These are phyloP conservation scores for Notocelia uddmanniana DNA, from an alignment of 2,888 invertebrate genomes.

Conservation along the genomic window DNA sequence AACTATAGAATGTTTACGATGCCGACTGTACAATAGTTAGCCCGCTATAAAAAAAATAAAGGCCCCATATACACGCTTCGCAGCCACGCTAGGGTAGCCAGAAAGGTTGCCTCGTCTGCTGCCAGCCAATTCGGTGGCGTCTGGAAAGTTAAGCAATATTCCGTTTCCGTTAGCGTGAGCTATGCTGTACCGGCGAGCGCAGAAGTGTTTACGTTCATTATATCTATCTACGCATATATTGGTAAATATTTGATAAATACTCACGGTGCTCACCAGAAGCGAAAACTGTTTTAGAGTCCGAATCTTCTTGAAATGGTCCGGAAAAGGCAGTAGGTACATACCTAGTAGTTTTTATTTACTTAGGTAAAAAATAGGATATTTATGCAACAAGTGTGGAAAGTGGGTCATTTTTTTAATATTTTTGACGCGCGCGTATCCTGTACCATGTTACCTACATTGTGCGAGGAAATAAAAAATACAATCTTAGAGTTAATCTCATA, in stretches of 20 bases:
- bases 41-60: slow-evolving; percentile 5
- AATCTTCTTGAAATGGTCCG: not conserved
- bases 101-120: slow-evolving; percentile 22
- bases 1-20: not conserved
- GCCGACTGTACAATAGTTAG: not conserved
- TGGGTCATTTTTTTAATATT: too few relatives aligned
- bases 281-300: not conserved
- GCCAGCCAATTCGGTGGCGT: slow-evolving; percentile 39
- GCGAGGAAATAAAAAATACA: too few relatives aligned
- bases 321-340: not conserved
- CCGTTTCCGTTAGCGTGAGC: slow-evolving; percentile 60
- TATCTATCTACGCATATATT: not conserved
- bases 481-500: too few relatives aligned
- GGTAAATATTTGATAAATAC: not conserved
- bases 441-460: too few relatives aligned
- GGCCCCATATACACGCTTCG: not conserved
- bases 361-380: too few relatives aligned
- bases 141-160: slow-evolving; percentile 56
- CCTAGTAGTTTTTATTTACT: not conserved
- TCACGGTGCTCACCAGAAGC: not conserved
- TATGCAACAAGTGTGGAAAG: too few relatives aligned
- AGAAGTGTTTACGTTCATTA: slow-evolving; percentile 18
- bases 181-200: slow-evolving; percentile 36
- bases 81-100: slow-evolving; percentile 4
- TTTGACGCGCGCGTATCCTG: too few relatives aligned